These are phyloP conservation scores for Urocolius indicus DNA, from an alignment of 2,113 vertebrate genomes.

Conservation along the genomic window DNA sequence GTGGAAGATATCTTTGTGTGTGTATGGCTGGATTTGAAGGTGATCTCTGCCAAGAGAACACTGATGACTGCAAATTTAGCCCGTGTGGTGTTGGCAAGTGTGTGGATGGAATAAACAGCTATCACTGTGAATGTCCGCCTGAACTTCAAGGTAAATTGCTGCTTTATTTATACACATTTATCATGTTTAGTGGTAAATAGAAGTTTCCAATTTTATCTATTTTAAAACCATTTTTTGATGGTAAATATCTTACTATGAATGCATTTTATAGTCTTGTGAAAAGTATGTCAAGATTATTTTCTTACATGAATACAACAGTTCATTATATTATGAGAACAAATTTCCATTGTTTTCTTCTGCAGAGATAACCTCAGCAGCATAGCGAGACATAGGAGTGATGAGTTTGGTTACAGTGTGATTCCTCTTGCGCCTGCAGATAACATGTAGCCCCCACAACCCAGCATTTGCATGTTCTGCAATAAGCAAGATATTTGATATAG, in stretches of 20 bases:
- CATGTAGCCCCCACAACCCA: neutral
- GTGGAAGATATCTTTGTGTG: slow-evolving; percentile 81
- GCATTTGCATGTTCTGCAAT: neutral
- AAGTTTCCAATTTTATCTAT: neutral
- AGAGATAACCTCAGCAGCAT: neutral
- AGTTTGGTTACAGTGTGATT: neutral
- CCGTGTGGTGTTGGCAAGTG: slow-evolving; percentile 85
- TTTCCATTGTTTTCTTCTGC: neutral
- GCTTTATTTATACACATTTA: neutral
- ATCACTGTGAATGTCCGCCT: slow-evolving; percentile 85
- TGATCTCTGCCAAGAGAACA: slow-evolving; percentile 79
- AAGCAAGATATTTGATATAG: neutral
- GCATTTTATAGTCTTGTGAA: neutral
- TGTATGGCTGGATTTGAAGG: slow-evolving; percentile 84
- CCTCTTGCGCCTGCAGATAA: neutral
- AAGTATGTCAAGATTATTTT: neutral
- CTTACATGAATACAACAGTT: neutral
- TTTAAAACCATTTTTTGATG: neutral
- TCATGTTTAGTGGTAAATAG: neutral
- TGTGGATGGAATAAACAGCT: slow-evolving; percentile 78
- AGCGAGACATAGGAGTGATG: neutral
- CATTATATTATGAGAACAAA: neutral
- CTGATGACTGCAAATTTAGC: slow-evolving; percentile 82
- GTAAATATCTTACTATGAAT: neutral
- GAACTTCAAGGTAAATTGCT: slow-evolving; percentile 81